phyloP scores from a whole-genome alignment of 1,140 invertebrate species.

The Drosophila ogumai region DNA sequence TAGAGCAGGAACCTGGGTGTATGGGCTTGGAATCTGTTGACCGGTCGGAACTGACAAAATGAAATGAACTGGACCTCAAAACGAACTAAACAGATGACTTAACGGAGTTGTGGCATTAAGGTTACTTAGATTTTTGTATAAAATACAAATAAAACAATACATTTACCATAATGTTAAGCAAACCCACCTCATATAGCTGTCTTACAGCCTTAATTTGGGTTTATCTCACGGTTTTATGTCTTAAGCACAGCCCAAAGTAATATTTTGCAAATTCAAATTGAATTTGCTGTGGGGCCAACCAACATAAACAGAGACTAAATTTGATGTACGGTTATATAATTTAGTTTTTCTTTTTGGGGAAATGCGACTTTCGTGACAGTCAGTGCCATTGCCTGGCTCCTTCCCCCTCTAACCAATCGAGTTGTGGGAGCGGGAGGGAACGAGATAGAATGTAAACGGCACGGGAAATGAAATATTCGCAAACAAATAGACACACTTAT shows the following conservation, averaged over 20 bases:
- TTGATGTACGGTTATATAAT: constrained; percentile 45
- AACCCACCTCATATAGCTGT: too few species aligned
- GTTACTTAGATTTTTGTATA: not conserved
- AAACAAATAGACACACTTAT: constrained; percentile 83
- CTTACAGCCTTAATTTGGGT: too few species aligned
- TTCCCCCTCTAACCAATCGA: constrained; percentile 11
- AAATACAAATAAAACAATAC: not conserved
- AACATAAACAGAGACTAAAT: constrained; percentile 31
- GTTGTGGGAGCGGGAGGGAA: constrained; percentile 14
- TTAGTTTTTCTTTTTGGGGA: constrained; percentile 18
- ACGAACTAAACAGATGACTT: not conserved
- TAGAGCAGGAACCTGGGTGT: constrained; percentile 1
- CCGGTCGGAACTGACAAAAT: constrained; percentile 8
- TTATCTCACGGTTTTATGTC: not conserved
- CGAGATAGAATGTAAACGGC: constrained; percentile 44
- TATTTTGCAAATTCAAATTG: constrained; percentile 21
- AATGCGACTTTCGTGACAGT: constrained; percentile 41
- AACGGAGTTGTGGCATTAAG: not conserved
- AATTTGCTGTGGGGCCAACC: constrained; percentile 12
- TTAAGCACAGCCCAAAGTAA: constrained; percentile 9
- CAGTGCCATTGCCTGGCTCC: constrained; percentile 23
- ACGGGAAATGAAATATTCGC: constrained; percentile 82
- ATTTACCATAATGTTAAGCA: too few species aligned
- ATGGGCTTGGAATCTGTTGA: constrained; percentile 1
- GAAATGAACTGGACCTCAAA: not conserved